phyloP scores from a whole-genome alignment of 2,797 vertebrate species.

The Taeniopygia guttata region DNA sequence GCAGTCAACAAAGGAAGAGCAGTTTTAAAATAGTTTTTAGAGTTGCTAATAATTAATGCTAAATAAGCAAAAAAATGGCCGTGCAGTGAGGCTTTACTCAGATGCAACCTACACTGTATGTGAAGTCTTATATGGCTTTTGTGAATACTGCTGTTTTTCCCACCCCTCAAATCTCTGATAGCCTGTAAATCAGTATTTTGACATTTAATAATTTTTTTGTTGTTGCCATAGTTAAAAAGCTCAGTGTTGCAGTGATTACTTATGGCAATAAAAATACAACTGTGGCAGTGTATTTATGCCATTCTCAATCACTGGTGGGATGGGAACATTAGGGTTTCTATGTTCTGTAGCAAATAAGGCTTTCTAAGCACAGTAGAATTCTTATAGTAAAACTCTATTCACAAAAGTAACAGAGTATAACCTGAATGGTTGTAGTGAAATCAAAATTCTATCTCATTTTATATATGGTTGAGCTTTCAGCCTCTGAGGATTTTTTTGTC shows the following conservation, averaged over 20 bases:
- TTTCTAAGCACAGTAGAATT: background rate
- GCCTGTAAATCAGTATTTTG: background rate
- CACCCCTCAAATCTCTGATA: background rate
- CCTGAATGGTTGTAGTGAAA: background rate
- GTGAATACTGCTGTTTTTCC: background rate
- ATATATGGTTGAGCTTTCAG: background rate
- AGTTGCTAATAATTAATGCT: background rate
- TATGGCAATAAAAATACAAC: background rate
- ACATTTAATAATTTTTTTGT: background rate
- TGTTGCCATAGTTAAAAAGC: background rate
- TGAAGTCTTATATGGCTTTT: background rate
- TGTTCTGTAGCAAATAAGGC: background rate
- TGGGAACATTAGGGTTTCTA: background rate
- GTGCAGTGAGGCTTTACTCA: background rate
- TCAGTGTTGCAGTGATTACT: background rate
- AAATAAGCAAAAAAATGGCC: background rate
- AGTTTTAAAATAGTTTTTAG: background rate
- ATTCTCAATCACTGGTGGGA: background rate
- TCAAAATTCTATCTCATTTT: background rate
- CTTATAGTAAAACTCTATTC: background rate
- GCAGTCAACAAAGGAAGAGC: background rate
- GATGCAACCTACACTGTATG: background rate
- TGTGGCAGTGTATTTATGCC: background rate
- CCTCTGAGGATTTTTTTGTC: background rate
- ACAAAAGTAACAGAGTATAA: background rate